Evolutionary conservation across 2,113 vertebrate genomes (phyloP).

Genomic region (Oncorhynchus mykiss): DNA sequence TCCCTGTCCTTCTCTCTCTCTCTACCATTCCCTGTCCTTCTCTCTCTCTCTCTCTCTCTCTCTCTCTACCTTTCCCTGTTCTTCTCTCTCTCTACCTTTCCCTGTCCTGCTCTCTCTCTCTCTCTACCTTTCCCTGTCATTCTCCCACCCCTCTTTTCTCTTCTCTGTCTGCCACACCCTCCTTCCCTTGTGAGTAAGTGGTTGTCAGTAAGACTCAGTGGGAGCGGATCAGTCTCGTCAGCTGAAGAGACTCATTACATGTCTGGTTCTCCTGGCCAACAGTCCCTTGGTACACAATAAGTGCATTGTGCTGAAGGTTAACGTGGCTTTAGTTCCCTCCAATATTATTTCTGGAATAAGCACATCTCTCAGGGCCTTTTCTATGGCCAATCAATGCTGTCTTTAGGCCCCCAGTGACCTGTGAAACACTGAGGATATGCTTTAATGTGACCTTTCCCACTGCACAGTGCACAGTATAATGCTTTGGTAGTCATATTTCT

Average conservation of each 20-base stretch:
- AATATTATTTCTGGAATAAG: slow-evolving; percentile 24
- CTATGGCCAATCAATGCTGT: slow-evolving; percentile 18
- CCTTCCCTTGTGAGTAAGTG: slow-evolving; percentile 3
- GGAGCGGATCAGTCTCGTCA: slow-evolving; percentile 19
- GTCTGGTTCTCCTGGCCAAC: slow-evolving; percentile 21
- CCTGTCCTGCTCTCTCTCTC: slow-evolving; percentile 7
- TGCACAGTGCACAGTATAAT: not conserved
- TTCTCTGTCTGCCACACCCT: not conserved
- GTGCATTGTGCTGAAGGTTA: slow-evolving; percentile 33
- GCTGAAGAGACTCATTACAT: slow-evolving; percentile 11
- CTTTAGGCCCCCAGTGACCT: slow-evolving; percentile 25
- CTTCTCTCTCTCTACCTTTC: not conserved
- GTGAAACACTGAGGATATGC: too few relatives aligned
- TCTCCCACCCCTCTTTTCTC: not conserved
- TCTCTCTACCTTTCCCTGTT: too few relatives aligned
- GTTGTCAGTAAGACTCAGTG: slow-evolving; percentile 19
- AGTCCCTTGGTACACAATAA: slow-evolving; percentile 26
- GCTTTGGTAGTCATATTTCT: not conserved
- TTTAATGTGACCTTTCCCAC: too few relatives aligned
- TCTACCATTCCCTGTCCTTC: too few relatives aligned
- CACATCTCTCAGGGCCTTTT: slow-evolving; percentile 19
- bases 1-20: too few relatives aligned
- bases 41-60: not conserved
- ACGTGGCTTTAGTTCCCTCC: not conserved
- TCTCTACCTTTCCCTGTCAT: not conserved